These are phyloP conservation scores for Folsomia candida DNA, from an alignment of 2,888 invertebrate species.

Conservation along the genomic window DNA sequence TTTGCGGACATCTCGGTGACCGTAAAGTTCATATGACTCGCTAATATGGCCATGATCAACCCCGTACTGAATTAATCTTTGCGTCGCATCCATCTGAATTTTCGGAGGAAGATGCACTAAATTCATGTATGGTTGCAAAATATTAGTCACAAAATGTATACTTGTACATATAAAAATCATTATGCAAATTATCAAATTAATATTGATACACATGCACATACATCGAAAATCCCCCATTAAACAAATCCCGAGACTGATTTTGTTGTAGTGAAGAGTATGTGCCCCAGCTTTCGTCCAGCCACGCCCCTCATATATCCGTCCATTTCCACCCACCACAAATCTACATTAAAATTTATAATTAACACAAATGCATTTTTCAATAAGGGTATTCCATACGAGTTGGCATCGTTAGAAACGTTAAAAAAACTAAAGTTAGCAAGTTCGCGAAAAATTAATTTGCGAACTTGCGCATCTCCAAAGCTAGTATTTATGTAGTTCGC, in stretches of 20 bases:
- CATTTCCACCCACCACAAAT: too few relatives aligned
- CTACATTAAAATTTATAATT: too few relatives aligned
- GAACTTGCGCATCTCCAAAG: too few relatives aligned
- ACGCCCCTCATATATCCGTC: constrained; percentile 60
- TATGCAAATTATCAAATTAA: too few relatives aligned
- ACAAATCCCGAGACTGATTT: constrained; percentile 67
- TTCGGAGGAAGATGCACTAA: constrained; percentile 63
- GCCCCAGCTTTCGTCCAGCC: constrained; percentile 63
- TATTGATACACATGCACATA: too few relatives aligned
- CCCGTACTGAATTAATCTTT: constrained; percentile 64
- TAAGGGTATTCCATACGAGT: too few relatives aligned
- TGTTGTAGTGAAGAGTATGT: constrained; percentile 68
- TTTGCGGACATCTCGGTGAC: constrained; percentile 65
- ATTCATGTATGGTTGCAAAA: too few relatives aligned
- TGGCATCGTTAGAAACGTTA: too few relatives aligned
- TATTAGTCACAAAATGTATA: too few relatives aligned
- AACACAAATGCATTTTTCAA: too few relatives aligned
- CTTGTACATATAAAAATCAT: too few relatives aligned
- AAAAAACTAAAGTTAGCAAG: constrained; percentile 69
- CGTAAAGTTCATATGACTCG: constrained; percentile 63
- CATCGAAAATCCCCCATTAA: constrained; percentile 71
- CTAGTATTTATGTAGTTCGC: too few relatives aligned
- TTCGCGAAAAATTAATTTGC: constrained; percentile 51
- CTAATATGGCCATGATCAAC: constrained; percentile 63
- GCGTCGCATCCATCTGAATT: constrained; percentile 61